Evolutionary conservation across 2,113 vertebrate species (phyloP), one percentile per base, ranked within the genome.

Genomic region (Burhinus oedicnemus): DNA sequence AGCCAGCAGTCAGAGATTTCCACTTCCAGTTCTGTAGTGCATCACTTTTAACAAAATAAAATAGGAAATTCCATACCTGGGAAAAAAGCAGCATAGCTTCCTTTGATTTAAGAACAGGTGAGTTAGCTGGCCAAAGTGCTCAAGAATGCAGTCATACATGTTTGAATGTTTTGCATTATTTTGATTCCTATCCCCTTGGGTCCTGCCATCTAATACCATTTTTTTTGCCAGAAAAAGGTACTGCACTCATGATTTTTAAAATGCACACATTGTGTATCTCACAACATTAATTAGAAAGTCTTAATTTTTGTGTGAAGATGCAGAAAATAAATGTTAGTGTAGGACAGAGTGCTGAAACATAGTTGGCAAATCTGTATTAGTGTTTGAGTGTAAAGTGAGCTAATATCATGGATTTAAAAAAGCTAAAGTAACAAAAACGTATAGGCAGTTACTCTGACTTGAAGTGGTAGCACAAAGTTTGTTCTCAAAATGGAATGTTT

Each of bases 401-500:
- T 91, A 60, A 29, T 75, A 45, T 36, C 16, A 52, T 1, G 4
- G 66, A 18, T 86, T 66, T 42, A 12, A 58, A 91, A 27, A 70
- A 36, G 14, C 94, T 76, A 17, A 95, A 87, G 11, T 61, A 91
- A 77, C 44, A 60, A 82, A 58, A 86, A 40, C 20, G 1, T 84
- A 65, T 23, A 87, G 92, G 72, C 77, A 84, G 76, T 95, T 80
- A 57, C 52, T 86, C 79, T 42, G 93, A 75, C 79, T 95, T 95
- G 85, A 95, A 93, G 91, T 71, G 68, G 92, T 89, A 95, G 40
- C 95, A 58, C 84, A 83, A 96, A 97, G 81, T 96, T 94, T 82
- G 95, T 98, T 96, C 97, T 98, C 93, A 91, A 98, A 97, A 97
- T 94, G 96, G 97, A 97, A 97, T 97, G 98, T 98, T 98, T 98